A percentile compares a stretch with the other conserved stretches of the same genome.
Conservation (phyloP, 2,113 vertebrate species). For the Dipodomys stephensi region DNA sequence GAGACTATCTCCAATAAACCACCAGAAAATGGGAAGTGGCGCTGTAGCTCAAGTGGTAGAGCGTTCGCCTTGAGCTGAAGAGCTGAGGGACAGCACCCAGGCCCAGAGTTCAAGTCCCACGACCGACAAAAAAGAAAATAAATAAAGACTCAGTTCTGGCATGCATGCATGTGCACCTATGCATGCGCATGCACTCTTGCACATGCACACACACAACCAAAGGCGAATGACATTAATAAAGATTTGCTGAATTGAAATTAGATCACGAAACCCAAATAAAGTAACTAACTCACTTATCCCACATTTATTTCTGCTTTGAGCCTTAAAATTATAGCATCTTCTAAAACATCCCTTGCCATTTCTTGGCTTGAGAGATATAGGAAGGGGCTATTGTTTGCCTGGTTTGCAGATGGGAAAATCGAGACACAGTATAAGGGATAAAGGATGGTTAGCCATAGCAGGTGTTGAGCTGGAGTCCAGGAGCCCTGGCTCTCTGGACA, state of each 20-base stretch:
- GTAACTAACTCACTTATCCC: background rate
- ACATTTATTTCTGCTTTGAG: background rate
- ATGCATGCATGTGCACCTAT: no score
- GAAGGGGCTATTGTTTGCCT: background rate
- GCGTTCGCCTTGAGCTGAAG: no score
- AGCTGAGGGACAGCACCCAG: no score
- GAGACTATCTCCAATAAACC: no score
- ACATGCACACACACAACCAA: no score
- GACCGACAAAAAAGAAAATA: no score
- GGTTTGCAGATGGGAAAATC: background rate
- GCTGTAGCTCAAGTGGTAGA: no score
- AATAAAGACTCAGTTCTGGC: no score
- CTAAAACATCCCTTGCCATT: background rate
- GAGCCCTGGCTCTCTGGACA: background rate
- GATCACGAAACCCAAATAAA: background rate
- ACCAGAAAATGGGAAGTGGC: no score
- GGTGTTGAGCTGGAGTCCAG: background rate
- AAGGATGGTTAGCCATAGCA: background rate
- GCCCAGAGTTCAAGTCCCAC: no score
- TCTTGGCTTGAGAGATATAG: background rate
- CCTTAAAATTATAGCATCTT: background rate
- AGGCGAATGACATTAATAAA: background rate
- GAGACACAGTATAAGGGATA: background rate
- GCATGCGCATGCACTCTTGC: no score
- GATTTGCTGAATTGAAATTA: background rate